Evolutionary conservation across 2,888 invertebrate species (phyloP).

Genomic region (Drosophila emarginata): DNA sequence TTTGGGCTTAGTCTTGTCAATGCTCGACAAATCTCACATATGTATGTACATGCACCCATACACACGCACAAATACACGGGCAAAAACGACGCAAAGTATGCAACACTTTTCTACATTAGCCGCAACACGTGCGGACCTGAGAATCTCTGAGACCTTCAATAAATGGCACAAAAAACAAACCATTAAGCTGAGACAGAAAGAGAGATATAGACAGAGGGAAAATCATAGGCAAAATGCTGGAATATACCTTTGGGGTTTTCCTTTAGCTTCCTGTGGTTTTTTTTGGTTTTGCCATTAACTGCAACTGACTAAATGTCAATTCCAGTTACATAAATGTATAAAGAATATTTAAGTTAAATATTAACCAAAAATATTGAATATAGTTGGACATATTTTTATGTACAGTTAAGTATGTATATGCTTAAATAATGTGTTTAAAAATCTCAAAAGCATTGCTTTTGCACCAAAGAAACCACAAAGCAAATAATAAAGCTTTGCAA

Average conservation of each 20-base stretch:
- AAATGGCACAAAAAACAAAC: neutral
- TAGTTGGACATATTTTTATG: too few relatives aligned
- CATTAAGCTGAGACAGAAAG: neutral
- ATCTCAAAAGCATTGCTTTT: too few relatives aligned
- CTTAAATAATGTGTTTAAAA: too few relatives aligned
- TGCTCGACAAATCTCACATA: neutral
- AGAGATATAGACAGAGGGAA: neutral
- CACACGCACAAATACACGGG: neutral
- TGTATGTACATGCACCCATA: neutral
- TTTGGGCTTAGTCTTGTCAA: neutral
- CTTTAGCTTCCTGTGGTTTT: neutral
- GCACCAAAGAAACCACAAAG: too few relatives aligned
- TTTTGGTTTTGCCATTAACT: neutral
- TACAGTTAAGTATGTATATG: too few relatives aligned
- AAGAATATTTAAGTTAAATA: neutral
- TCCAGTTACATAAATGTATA: neutral
- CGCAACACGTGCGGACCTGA: neutral
- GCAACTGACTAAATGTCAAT: neutral
- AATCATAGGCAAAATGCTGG: constrained; percentile 2
- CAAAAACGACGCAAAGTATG: neutral
- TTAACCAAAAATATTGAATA: neutral
- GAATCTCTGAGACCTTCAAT: constrained; percentile 2
- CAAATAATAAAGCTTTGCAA: too few relatives aligned
- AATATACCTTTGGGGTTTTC: neutral
- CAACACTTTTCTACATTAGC: constrained; percentile 4